Evolutionary conservation across 2,797 vertebrate species (phyloP).

Genomic region (Parauchenoglanis ngamensis): DNA sequence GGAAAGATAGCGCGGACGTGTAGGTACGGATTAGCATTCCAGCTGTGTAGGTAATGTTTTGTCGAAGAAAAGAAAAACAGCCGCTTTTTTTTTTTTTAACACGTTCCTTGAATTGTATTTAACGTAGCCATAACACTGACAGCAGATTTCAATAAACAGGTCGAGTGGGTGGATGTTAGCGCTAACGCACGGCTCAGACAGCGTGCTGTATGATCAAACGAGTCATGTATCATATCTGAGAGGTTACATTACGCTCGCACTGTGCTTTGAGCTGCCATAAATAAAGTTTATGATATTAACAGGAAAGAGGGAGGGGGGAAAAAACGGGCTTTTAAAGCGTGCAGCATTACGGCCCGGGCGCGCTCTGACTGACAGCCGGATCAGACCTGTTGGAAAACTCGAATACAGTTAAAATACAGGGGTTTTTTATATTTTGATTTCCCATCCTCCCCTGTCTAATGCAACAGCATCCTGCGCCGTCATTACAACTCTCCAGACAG

Average conservation of each 20-base stretch:
- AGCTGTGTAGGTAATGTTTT: neutral
- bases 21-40: neutral
- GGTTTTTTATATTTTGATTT: constrained; percentile 12
- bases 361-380: neutral
- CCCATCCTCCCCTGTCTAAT: constrained; percentile 43
- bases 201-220: neutral
- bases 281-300: constrained; percentile 13
- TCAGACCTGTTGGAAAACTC: neutral
- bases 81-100: neutral
- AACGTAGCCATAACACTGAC: neutral
- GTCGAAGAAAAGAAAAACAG: neutral
- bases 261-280: neutral
- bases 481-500: constrained; percentile 57
- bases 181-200: neutral
- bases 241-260: neutral
- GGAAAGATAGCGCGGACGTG: neutral
- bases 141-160: neutral
- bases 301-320: neutral
- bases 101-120: neutral
- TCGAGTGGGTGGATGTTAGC: neutral
- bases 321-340: neutral
- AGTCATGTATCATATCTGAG: neutral
- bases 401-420: constrained; percentile 22
- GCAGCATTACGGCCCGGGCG: neutral
- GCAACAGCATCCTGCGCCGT: constrained; percentile 45